phyloP scores from a whole-genome alignment of 1,140 invertebrate species.

The Bombus consobrinus region DNA sequence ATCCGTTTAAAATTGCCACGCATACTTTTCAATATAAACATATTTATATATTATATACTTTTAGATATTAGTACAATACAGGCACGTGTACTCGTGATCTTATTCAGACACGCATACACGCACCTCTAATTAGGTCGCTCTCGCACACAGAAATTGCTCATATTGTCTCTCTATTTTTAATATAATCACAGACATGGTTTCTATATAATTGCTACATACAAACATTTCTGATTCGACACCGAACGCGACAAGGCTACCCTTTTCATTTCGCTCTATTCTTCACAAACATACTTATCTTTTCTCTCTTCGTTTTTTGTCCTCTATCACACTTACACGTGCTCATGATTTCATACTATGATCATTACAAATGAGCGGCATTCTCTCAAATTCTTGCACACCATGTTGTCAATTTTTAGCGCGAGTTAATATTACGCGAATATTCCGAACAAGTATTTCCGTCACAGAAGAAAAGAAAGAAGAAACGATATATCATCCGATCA shows the following conservation, averaged over 20 bases:
- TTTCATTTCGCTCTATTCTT: not conserved
- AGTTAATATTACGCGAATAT: not conserved
- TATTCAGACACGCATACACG: slow-evolving; percentile 24
- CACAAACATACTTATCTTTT: slow-evolving; percentile 8
- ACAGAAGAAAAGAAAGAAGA: not conserved
- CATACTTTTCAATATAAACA: slow-evolving; percentile 37
- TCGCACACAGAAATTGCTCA: slow-evolving; percentile 65
- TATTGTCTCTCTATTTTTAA: slow-evolving; percentile 73
- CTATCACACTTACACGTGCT: not conserved
- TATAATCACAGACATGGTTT: slow-evolving; percentile 78
- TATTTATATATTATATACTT: slow-evolving; percentile 52
- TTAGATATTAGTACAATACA: slow-evolving; percentile 47
- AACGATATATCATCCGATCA: not conserved
- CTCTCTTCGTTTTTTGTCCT: not conserved
- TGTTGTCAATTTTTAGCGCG: not conserved
- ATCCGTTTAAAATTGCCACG: slow-evolving; percentile 51
- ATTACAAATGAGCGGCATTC: not conserved
- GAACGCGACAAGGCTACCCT: slow-evolving; percentile 62
- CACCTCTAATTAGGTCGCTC: slow-evolving; percentile 64
- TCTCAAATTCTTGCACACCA: slow-evolving; percentile 13
- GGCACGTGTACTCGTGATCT: not conserved
- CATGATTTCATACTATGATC: not conserved
- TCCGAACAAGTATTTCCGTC: not conserved
- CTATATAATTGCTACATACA: slow-evolving; percentile 76
- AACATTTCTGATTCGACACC: slow-evolving; percentile 67